Base-by-base conservation (phyloP, 2,888 invertebrate genomes). In the Gari tellinella region DNA sequence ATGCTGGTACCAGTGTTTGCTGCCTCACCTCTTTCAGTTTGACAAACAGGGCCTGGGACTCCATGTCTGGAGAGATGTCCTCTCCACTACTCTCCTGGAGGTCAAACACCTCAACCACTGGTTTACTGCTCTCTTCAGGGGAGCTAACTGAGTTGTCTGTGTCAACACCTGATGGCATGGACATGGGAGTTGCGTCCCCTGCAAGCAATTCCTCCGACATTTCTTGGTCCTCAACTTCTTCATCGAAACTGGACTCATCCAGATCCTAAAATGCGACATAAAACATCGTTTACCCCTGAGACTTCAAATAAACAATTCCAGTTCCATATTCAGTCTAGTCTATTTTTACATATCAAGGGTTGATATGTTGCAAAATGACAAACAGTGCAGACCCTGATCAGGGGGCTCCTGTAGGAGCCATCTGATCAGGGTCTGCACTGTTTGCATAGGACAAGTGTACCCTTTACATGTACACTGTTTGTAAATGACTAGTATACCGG, bases 11-110 rank as follows among this genome's bases (percentile, higher is more conserved):
- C 31, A 31, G 31, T 31, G 4, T 31, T 31, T 31, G 25, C 21
- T 52, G 25, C 21, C 57, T 72, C 65, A 92, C 92, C 89, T 92
- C 92, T 73, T 92, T 92, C 26, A 92, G 80, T 70, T 92, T 92
- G 55, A 91, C 87, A 74, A 90, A 91, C 40, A 92, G 82, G 15
- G 90, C 89, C 62, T 91, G 90, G 4, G 90, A 82, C 75, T 92
- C 92, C 86, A 91, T 90, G 56, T 92, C 92, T 0, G 91, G 91
- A 5, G 91, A 90, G 8, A 88, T 86, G n/a, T 90, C 87, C 40
- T 90, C 91, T 58, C 90, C 90, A 78, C 91, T 91, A 40, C 88
- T 89, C 58, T 89, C 90, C 14, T 81, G 85, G 43, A 87, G 78
- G 15, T 86, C 88, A 63, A 86, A 84, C 40, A 86, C 85, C 55